phyloP scores from a whole-genome alignment of 1,140 invertebrate species.

The Heterodera schachtii region DNA sequence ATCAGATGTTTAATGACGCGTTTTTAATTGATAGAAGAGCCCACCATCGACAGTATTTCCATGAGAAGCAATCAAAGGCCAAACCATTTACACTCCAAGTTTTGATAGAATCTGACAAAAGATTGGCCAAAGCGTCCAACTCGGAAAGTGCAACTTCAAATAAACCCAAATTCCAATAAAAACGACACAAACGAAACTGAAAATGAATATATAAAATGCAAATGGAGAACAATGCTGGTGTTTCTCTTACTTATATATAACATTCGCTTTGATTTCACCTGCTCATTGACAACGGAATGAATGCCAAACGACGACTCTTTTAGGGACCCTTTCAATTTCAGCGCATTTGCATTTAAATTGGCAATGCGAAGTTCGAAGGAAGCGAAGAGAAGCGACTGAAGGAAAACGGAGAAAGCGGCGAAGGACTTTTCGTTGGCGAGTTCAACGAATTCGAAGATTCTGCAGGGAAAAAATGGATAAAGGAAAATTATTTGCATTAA shows the following conservation, averaged over 20 bases:
- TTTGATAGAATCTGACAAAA: constrained; percentile 29
- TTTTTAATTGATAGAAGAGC: too few relatives aligned
- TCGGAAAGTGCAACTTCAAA: constrained; percentile 45
- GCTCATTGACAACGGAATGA: constrained; percentile 31
- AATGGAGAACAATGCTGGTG: not conserved
- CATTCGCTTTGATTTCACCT: constrained; percentile 27
- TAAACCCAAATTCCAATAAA: constrained; percentile 51
- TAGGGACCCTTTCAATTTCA: constrained; percentile 30
- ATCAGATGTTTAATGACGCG: too few relatives aligned
- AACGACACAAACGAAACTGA: constrained; percentile 44
- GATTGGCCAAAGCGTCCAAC: constrained; percentile 34
- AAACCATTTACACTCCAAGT: constrained; percentile 14
- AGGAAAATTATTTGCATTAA: not conserved
- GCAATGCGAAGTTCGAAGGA: constrained; percentile 39
- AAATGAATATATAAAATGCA: not conserved
- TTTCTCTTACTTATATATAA: not conserved
- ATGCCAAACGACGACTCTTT: constrained; percentile 19
- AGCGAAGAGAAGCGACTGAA: constrained; percentile 38
- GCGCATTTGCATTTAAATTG: constrained; percentile 25
- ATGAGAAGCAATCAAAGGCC: too few relatives aligned
- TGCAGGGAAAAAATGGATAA: not conserved
- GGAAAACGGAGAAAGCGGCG: constrained; percentile 24
- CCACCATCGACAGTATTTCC: too few relatives aligned
- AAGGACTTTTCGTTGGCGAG: constrained; percentile 21
- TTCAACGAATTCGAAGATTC: constrained; percentile 37